Evolutionary conservation across 2,113 vertebrate genomes (phyloP).

Genomic region (Gallinago paraguaiae): DNA sequence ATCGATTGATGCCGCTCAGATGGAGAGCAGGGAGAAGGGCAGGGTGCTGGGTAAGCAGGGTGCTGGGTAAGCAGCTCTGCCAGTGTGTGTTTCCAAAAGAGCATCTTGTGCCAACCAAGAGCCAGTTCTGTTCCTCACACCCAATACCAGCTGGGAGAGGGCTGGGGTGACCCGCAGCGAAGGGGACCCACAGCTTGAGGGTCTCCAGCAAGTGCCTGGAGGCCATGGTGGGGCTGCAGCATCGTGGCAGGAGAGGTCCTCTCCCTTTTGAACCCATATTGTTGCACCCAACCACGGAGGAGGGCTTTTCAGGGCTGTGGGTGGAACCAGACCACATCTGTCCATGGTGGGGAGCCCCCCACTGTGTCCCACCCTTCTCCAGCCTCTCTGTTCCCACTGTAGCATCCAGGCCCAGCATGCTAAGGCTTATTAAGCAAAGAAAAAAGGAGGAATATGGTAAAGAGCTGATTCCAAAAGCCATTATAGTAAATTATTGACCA

Average conservation of each 20-base stretch:
- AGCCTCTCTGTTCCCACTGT: background rate
- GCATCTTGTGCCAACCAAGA: background rate
- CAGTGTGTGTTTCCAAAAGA: fast-evolving
- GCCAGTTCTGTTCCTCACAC: background rate
- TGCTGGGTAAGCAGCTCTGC: background rate
- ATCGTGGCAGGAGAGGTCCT: background rate
- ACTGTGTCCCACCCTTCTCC: background rate
- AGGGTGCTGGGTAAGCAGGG: background rate
- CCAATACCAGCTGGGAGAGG: fast-evolving
- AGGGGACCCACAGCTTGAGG: background rate
- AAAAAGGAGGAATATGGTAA: background rate
- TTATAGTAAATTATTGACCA: slow-evolving; percentile 65
- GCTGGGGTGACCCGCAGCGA: no score
- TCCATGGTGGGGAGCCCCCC: fast-evolving
- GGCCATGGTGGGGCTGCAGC: background rate
- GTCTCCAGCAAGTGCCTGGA: background rate
- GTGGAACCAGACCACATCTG: background rate
- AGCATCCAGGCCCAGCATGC: background rate
- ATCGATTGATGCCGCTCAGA: fast-evolving
- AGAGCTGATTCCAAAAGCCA: slow-evolving; percentile 33
- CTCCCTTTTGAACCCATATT: fast-evolving
- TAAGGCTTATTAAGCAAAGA: background rate
- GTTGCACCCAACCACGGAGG: fast-evolving
- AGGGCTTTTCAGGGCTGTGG: background rate
- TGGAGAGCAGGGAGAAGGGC: background rate